Percentiles rank a stretch among this genome's conserved stretches.
These are phyloP conservation scores for Limnephilus lunatus DNA, from an alignment of 2,888 invertebrate species.

Conservation along the genomic window DNA sequence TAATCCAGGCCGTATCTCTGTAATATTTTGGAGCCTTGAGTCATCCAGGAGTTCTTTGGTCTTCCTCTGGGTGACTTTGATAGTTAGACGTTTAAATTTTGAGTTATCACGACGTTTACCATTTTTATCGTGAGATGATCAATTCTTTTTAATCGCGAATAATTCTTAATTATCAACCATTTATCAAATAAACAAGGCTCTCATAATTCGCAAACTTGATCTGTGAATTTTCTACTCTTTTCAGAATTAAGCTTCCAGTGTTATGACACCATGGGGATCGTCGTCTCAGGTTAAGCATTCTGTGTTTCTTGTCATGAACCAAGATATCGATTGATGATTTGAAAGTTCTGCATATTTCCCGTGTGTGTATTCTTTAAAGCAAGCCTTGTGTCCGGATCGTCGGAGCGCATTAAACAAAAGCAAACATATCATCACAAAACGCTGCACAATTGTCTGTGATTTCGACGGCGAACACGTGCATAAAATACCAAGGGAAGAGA, in stretches of 20 bases:
- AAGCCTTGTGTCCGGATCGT: not conserved
- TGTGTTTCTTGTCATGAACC: not conserved
- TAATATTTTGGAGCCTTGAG: too few relatives aligned
- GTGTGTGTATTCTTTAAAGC: too few relatives aligned
- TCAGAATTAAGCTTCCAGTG: not conserved
- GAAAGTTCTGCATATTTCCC: not conserved
- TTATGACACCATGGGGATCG: not conserved
- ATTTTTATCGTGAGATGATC: not conserved
- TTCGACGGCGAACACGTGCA: slow-evolving; percentile 5
- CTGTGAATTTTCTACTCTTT: not conserved
- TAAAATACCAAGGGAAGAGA: not conserved
- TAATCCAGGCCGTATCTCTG: too few relatives aligned
- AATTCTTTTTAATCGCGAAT: not conserved
- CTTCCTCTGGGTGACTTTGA: too few relatives aligned
- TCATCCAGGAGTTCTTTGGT: too few relatives aligned
- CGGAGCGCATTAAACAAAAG: slow-evolving; percentile 18
- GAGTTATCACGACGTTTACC: not conserved
- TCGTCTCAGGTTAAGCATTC: not conserved
- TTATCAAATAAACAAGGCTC: too few relatives aligned
- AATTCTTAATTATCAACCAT: too few relatives aligned
- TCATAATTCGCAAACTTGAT: too few relatives aligned
- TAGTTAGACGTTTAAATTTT: not conserved
- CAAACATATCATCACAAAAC: slow-evolving; percentile 22
- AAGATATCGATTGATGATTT: not conserved
- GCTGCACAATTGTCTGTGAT: slow-evolving; percentile 18